phyloP scores from a whole-genome alignment of 2,797 vertebrate species.

The Luscinia megarhynchos region DNA sequence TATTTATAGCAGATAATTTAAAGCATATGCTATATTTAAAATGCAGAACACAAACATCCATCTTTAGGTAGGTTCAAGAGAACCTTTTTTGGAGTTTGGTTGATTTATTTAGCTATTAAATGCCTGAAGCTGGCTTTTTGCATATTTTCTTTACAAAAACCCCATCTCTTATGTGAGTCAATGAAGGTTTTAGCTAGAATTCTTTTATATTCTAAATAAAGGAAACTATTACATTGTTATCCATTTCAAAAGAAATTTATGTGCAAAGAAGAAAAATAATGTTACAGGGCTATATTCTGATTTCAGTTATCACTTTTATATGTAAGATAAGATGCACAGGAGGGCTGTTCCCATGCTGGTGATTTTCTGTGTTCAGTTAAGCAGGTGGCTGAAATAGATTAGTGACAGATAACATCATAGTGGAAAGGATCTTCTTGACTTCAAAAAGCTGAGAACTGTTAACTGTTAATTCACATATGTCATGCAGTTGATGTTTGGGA shows the following conservation, averaged over 20 bases:
- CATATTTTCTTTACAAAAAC: background rate
- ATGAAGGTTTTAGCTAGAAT: background rate
- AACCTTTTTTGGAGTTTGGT: background rate
- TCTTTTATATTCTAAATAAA: background rate
- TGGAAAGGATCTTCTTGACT: background rate
- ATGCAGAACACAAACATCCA: background rate
- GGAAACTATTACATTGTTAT: background rate
- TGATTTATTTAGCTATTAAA: background rate
- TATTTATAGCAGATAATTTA: background rate
- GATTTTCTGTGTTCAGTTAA: background rate
- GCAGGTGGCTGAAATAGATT: background rate
- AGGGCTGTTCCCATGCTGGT: background rate
- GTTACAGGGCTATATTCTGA: background rate
- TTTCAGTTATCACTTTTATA: background rate
- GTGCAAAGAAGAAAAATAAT: background rate
- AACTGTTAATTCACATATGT: background rate
- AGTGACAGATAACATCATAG: background rate
- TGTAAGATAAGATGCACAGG: background rate
- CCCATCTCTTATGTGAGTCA: background rate
- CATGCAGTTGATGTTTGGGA: background rate
- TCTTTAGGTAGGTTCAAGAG: background rate
- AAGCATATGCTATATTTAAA: fast-evolving
- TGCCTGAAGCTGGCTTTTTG: background rate
- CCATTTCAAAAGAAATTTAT: background rate
- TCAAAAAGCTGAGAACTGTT: background rate